Percentiles rank a stretch among this genome's conserved stretches.
phyloP scores from a whole-genome alignment of 2,797 vertebrate genomes.

The Enteromius fasciolatus region DNA sequence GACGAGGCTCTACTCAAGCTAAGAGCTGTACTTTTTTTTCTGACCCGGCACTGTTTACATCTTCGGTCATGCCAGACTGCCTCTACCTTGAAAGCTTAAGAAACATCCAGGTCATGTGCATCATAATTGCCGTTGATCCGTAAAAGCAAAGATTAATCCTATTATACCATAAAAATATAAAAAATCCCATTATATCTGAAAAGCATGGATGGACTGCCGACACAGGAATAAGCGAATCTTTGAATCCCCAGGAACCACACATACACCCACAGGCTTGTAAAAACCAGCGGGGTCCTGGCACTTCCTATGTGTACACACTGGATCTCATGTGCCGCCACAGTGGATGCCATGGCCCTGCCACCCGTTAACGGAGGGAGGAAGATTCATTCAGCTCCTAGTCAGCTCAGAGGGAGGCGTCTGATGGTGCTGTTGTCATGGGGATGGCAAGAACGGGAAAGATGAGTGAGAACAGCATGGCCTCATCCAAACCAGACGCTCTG shows the following conservation, averaged over 20 bases:
- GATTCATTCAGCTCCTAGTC: constrained; percentile 70
- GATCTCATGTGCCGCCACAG: constrained; percentile 52
- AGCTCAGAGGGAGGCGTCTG: constrained; percentile 62
- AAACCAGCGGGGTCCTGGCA: constrained; percentile 23
- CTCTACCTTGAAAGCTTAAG: constrained; percentile 63
- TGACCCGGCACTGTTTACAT: constrained; percentile 64
- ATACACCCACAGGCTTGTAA: constrained; percentile 30
- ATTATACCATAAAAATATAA: constrained; percentile 65
- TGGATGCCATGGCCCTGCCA: constrained; percentile 37
- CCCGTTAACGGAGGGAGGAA: constrained; percentile 55
- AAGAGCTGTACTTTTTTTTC: constrained; percentile 53
- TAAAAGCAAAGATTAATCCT: constrained; percentile 72
- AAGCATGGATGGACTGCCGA: neutral
- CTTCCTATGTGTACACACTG: constrained; percentile 41
- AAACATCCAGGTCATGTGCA: constrained; percentile 68
- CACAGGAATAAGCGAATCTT: neutral
- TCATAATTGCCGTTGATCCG: constrained; percentile 67
- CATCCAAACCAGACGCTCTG: constrained; percentile 69
- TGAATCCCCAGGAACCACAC: neutral
- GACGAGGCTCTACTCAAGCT: constrained; percentile 53
- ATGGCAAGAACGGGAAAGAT: constrained; percentile 70
- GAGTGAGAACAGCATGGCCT: constrained; percentile 66
- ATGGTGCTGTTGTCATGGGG: constrained; percentile 76
- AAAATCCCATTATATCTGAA: constrained; percentile 2
- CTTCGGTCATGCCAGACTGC: constrained; percentile 63